phyloP scores from a whole-genome alignment of 2,797 vertebrate genomes.

The Syndactyla subalaris region DNA sequence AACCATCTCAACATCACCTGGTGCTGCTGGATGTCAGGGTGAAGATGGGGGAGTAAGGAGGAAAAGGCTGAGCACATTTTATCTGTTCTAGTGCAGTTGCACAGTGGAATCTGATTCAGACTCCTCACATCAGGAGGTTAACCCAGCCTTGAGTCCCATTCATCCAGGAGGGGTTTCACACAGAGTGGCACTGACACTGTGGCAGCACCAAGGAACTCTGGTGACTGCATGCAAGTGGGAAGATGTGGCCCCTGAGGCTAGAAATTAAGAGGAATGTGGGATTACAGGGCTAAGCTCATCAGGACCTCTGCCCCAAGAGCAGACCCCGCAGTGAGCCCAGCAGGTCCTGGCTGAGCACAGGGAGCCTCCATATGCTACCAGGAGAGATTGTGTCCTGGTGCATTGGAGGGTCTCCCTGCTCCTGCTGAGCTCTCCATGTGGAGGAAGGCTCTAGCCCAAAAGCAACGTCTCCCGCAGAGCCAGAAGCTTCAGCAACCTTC shows the following conservation, averaged over 20 bases:
- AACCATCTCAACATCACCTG: rapidly evolving
- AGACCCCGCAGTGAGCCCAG: neutral
- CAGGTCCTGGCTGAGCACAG: neutral
- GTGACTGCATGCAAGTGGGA: rapidly evolving
- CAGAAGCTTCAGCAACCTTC: neutral
- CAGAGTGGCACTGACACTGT: rapidly evolving
- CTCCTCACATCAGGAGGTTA: neutral
- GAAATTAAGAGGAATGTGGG: neutral
- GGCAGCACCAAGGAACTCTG: neutral
- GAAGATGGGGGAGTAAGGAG: neutral
- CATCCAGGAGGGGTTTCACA: neutral
- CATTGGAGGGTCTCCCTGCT: neutral
- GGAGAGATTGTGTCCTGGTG: rapidly evolving
- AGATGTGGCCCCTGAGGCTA: rapidly evolving
- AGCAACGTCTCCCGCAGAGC: neutral
- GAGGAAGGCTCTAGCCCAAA: neutral
- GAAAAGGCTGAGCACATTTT: neutral
- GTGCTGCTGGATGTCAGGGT: neutral
- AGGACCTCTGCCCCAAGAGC: neutral
- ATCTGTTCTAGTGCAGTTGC: neutral
- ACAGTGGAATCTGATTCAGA: rapidly evolving
- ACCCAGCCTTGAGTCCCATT: neutral
- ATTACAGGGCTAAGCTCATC: neutral
- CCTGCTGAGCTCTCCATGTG: neutral
- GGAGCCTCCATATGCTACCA: neutral